Conservation (phyloP, 2,888 invertebrate species). For the Aporophyla lueneburgensis region DNA sequence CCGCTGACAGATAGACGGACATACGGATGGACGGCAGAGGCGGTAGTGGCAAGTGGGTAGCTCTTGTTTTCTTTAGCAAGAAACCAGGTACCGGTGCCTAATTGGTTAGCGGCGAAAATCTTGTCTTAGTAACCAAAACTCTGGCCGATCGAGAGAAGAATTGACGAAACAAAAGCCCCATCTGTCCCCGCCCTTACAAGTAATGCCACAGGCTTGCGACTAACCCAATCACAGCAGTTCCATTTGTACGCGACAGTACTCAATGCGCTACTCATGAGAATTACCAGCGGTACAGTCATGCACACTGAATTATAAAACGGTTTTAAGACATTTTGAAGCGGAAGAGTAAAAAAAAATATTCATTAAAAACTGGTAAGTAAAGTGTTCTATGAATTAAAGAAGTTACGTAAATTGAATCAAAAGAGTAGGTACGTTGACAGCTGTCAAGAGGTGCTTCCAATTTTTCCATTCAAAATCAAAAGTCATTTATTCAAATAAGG, state of each 20-base stretch:
- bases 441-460: not conserved
- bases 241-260: conserved; percentile 61
- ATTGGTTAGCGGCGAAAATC: too few relatives aligned
- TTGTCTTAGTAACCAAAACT: too few relatives aligned
- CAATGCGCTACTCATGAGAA: conserved; percentile 50
- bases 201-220: conserved; percentile 57
- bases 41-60: too few relatives aligned
- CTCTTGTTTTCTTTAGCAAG: too few relatives aligned
- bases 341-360: not conserved
- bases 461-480: not conserved
- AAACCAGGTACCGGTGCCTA: too few relatives aligned
- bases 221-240: conserved; percentile 59
- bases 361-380: not conserved
- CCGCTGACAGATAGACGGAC: too few relatives aligned
- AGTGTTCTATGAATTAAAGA: not conserved
- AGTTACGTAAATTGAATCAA: too few relatives aligned
- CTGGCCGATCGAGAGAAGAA: not conserved
- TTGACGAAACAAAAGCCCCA: not conserved
- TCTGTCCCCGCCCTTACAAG: conserved; percentile 31
- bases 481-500: too few relatives aligned
- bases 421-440: too few relatives aligned
- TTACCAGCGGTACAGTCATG: conserved; percentile 42
- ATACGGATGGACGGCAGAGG: too few relatives aligned
- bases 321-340: not conserved
- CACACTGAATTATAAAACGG: conserved; percentile 24